Percentiles rank a stretch among this genome's conserved stretches.
These are phyloP conservation scores for Pundamilia nyererei DNA, from an alignment of 2,113 vertebrate genomes.

Conservation along the genomic window DNA sequence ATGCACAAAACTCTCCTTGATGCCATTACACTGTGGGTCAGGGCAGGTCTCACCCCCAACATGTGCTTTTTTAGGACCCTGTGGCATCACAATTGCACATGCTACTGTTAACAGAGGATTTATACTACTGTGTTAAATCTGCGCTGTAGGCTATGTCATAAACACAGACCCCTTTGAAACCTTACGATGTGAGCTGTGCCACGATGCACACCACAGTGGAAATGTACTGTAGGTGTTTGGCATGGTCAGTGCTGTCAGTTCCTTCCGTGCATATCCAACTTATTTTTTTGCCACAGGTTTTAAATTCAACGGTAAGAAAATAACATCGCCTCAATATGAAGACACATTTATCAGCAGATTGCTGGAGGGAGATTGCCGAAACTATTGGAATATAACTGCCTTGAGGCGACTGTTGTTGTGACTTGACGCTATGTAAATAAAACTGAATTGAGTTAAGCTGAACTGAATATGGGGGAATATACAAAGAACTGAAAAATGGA, in stretches of 20 bases:
- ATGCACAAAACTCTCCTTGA: neutral
- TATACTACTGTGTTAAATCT: neutral
- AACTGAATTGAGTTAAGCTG: neutral
- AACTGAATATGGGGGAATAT: neutral
- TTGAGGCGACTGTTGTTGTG: neutral
- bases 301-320: neutral
- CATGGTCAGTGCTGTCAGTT: neutral
- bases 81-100: neutral
- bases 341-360: neutral
- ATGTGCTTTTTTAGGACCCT: neutral
- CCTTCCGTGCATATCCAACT: neutral
- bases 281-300: neutral
- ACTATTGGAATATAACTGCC: neutral
- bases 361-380: neutral
- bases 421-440: neutral
- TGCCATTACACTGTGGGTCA: neutral
- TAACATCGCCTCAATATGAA: neutral
- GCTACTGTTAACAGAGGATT: neutral
- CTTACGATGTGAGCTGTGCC: neutral
- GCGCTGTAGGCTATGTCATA: neutral
- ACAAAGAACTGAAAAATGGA: neutral
- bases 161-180: neutral
- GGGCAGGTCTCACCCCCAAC: neutral
- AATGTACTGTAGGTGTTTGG: neutral
- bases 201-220: neutral